A percentile compares a stretch with the other conserved stretches of the same genome.
phyloP scores from a whole-genome alignment of 2,888 invertebrate genomes.

The Acleris holmiana region DNA sequence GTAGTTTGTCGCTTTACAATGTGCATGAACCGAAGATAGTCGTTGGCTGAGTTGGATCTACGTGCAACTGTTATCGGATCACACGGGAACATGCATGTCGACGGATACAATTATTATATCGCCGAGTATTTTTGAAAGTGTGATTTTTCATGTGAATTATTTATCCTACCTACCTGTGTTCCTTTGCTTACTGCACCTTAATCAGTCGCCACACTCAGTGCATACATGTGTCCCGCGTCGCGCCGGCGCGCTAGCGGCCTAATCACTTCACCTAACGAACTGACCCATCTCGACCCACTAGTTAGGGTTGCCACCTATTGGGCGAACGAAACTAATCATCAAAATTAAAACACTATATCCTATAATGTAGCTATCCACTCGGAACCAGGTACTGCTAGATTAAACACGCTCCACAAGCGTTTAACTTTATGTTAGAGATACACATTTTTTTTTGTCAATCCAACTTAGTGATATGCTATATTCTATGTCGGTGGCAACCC shows the following conservation, averaged over 20 bases:
- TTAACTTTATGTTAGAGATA: conserved; percentile 25
- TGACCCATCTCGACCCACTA: conserved; percentile 20
- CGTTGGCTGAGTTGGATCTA: conserved; percentile 66
- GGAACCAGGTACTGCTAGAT: conserved; percentile 33
- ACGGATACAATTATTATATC: conserved; percentile 60
- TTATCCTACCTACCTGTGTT: conserved; percentile 76
- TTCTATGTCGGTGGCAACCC: conserved; percentile 32
- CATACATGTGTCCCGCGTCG: conserved; percentile 43
- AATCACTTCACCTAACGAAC: conserved; percentile 16
- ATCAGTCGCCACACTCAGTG: conserved; percentile 50
- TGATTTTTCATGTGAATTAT: conserved; percentile 81
- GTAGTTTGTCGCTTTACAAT: conserved; percentile 83
- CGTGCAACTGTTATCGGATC: conserved; percentile 60
- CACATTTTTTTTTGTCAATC: conserved; percentile 17
- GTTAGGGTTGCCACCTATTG: conserved; percentile 31
- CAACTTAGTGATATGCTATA: conserved; percentile 11
- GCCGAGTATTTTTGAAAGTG: conserved; percentile 75
- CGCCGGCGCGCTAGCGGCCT: conserved; percentile 8
- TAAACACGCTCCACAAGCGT: conserved; percentile 22
- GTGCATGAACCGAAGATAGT: conserved; percentile 77
- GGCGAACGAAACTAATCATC: conserved; percentile 23
- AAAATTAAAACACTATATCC: conserved; percentile 17
- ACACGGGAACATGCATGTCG: conserved; percentile 73
- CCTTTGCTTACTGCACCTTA: conserved; percentile 73
- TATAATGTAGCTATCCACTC: conserved; percentile 21